Conservation (phyloP, 1,140 invertebrate species). For the Solenopsis invicta region DNA sequence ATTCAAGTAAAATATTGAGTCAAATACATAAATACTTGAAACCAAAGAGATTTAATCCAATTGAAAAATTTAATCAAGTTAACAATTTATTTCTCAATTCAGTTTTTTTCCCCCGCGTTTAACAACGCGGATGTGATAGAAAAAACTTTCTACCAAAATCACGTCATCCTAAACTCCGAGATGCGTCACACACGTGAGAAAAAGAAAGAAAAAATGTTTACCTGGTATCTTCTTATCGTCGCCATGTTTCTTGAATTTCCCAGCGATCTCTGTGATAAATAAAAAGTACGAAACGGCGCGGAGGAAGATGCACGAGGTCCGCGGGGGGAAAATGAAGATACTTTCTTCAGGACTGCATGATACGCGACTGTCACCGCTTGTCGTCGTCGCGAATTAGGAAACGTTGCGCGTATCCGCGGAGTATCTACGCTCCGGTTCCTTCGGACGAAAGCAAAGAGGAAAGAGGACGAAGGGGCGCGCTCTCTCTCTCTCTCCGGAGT, state of each 20-base stretch:
- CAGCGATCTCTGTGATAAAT: background rate
- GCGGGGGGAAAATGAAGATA: background rate
- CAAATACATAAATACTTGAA: too few relatives aligned
- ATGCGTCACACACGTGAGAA: too few relatives aligned
- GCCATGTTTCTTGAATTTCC: conserved; percentile 8
- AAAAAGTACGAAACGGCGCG: background rate
- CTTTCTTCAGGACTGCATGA: conserved; percentile 50
- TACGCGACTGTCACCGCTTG: conserved; percentile 7
- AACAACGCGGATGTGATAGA: too few relatives aligned
- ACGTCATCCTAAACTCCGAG: background rate
- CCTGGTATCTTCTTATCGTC: conserved; percentile 5
- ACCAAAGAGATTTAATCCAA: too few relatives aligned
- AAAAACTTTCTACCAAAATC: conserved; percentile 20
- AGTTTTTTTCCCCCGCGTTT: background rate
- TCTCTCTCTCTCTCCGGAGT: conserved; percentile 18
- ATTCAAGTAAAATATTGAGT: too few relatives aligned
- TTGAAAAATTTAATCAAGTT: too few relatives aligned
- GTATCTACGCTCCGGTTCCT: background rate
- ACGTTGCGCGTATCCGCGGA: background rate
- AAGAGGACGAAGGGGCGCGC: background rate
- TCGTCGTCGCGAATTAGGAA: conserved; percentile 14
- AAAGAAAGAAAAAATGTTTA: background rate
- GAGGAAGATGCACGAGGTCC: background rate
- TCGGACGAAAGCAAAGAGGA: background rate
- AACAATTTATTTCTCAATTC: too few relatives aligned